Percentiles rank a stretch among this genome's conserved stretches.
These are phyloP conservation scores for Saturnia pavonia DNA, from an alignment of 2,888 invertebrate species.

Conservation along the genomic window DNA sequence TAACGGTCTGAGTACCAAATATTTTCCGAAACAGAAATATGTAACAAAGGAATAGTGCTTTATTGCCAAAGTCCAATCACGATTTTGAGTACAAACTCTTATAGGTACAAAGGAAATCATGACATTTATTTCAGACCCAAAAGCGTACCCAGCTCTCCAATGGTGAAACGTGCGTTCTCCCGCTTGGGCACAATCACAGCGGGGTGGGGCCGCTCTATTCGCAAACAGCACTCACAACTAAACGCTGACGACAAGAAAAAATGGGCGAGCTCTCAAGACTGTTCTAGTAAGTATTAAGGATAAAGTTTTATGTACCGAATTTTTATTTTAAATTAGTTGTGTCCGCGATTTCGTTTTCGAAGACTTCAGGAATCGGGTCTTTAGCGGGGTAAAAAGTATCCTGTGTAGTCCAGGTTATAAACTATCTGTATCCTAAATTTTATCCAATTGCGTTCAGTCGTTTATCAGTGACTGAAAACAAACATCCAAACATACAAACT, in stretches of 20 bases:
- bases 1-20: background rate
- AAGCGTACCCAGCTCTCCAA: constrained; percentile 96
- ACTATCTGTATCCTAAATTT: no score
- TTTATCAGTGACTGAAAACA: no score
- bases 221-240: constrained; percentile 90
- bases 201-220: constrained; percentile 93
- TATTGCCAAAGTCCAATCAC: background rate
- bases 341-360: no score
- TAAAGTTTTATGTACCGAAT: no score
- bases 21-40: background rate
- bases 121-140: constrained; percentile 85
- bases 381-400: no score
- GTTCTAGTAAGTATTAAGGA: constrained; percentile 85
- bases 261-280: constrained; percentile 95
- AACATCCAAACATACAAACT: no score
- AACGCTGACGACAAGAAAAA: constrained; percentile 95
- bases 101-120: background rate
- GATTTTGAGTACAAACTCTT: background rate
- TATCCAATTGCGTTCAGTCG: no score
- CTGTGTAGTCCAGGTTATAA: no score
- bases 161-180: constrained; percentile 96
- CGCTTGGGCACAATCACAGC: constrained; percentile 94
- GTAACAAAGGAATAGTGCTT: background rate
- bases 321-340: no score
- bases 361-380: no score